A percentile compares a stretch with the other conserved stretches of the same genome.
phyloP scores from a whole-genome alignment of 2,113 vertebrate species.

The Rhagologus leucostigma region DNA sequence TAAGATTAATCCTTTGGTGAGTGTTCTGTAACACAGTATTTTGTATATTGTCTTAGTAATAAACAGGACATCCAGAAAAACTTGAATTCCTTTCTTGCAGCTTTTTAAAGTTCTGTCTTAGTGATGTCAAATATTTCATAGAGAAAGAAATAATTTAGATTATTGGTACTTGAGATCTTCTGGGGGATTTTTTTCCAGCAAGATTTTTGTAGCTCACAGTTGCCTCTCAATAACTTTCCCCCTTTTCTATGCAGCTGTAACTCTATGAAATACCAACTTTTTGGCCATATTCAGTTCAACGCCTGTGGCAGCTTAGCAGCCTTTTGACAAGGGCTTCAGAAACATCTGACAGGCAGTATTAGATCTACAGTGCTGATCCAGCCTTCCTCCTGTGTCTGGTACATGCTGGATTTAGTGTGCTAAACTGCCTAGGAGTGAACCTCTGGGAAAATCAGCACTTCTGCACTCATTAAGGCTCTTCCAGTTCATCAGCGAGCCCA shows the following conservation, averaged over 20 bases:
- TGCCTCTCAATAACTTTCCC: not conserved
- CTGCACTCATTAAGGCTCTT: not conserved
- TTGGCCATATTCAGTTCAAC: not conserved
- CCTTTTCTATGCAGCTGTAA: not conserved
- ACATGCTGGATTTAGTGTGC: not conserved
- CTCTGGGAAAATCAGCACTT: not conserved
- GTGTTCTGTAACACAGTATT: not conserved
- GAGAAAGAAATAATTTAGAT: not conserved
- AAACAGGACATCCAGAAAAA: not conserved
- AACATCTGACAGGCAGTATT: not conserved
- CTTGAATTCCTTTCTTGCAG: not conserved
- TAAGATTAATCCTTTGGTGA: constrained; percentile 63
- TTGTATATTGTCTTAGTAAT: not conserved
- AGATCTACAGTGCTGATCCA: not conserved
- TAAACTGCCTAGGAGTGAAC: not conserved
- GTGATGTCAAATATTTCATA: not conserved
- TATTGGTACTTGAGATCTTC: not conserved
- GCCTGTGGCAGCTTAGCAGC: not conserved
- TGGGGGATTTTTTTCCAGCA: fast-evolving
- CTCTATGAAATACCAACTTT: not conserved
- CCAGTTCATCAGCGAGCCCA: not conserved
- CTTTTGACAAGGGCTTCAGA: not conserved
- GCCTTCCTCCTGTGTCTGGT: not conserved
- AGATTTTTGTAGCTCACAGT: not conserved
- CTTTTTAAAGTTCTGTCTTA: not conserved